A percentile compares a stretch with the other conserved stretches of the same genome.
Conservation (phyloP, 2,888 invertebrate genomes). For the Drosophila algonquin region DNA sequence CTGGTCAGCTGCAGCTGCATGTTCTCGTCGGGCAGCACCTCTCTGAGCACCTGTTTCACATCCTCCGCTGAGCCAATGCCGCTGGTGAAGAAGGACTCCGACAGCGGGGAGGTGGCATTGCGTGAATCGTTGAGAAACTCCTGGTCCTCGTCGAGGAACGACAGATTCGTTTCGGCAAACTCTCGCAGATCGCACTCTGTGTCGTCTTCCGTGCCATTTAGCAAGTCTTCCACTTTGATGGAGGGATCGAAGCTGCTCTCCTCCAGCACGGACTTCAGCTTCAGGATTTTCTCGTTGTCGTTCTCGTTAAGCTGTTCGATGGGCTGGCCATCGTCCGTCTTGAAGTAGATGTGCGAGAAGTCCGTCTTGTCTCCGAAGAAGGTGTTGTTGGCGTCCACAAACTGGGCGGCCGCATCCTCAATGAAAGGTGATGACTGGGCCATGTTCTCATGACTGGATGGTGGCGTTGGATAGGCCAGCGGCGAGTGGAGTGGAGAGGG, state of each 20-base stretch:
- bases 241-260: slow-evolving; percentile 81
- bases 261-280: slow-evolving; percentile 82
- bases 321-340: slow-evolving; percentile 63
- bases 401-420: slow-evolving; percentile 81
- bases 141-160: slow-evolving; percentile 84
- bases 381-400: slow-evolving; percentile 81
- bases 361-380: slow-evolving; percentile 83
- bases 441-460: slow-evolving; percentile 92
- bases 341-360: slow-evolving; percentile 80
- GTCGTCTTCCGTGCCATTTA: slow-evolving; percentile 80
- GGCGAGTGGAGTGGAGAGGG: slow-evolving; percentile 88
- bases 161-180: slow-evolving; percentile 83
- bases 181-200: slow-evolving; percentile 82
- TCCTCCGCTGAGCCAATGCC: slow-evolving; percentile 94
- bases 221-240: slow-evolving; percentile 82
- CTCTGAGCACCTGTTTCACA: slow-evolving; percentile 93
- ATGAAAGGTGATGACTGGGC: slow-evolving; percentile 84
- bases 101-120: slow-evolving; percentile 91
- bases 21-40: slow-evolving; percentile 92
- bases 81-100: slow-evolving; percentile 91
- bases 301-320: slow-evolving; percentile 76
- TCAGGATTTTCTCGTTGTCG: slow-evolving; percentile 83
- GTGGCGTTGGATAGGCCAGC: slow-evolving; percentile 93
- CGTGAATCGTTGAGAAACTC: slow-evolving; percentile 87
- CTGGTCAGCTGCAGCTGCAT: slow-evolving; percentile 84